Conservation (phyloP, 2,113 vertebrate genomes). For the Brachypodius melanocephalos region DNA sequence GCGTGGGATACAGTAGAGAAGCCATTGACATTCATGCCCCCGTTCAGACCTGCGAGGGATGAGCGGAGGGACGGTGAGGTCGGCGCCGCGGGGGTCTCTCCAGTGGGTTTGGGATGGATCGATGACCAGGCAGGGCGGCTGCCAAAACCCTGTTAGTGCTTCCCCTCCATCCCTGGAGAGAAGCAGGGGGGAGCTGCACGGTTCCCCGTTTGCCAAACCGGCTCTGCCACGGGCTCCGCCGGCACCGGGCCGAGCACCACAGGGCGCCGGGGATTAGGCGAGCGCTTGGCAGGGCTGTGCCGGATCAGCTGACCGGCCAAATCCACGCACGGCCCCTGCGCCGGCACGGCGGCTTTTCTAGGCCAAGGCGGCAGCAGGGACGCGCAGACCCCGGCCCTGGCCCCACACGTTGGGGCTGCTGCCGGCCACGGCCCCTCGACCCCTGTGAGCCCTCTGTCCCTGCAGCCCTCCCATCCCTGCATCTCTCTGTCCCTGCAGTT, state of each 20-base stretch:
- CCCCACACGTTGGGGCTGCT: rapidly evolving
- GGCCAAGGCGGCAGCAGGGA: neutral
- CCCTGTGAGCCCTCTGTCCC: neutral
- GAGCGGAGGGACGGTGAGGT: neutral
- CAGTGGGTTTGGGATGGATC: neutral
- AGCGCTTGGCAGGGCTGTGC: neutral
- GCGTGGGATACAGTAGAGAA: slow-evolving; percentile 93
- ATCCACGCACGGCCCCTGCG: neutral
- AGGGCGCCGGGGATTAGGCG: slow-evolving; percentile 40
- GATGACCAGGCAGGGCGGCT: rapidly evolving
- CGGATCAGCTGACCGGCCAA: slow-evolving; percentile 45
- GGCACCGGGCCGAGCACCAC: neutral
- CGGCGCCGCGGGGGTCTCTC: rapidly evolving
- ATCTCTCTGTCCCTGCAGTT: rapidly evolving
- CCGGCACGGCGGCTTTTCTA: neutral
- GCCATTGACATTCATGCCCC: slow-evolving; percentile 96
- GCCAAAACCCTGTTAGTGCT: neutral
- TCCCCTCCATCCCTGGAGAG: rapidly evolving
- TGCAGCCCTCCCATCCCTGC: neutral
- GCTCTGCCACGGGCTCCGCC: rapidly evolving
- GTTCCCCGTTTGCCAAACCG: rapidly evolving
- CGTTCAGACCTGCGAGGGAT: slow-evolving; percentile 86
- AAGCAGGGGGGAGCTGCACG: rapidly evolving
- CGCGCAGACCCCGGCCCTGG: neutral
- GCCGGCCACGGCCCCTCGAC: neutral